A percentile compares a stretch with the other conserved stretches of the same genome.
Conservation (phyloP, 2,888 invertebrate species). For the Mechanitis mazaeus region DNA sequence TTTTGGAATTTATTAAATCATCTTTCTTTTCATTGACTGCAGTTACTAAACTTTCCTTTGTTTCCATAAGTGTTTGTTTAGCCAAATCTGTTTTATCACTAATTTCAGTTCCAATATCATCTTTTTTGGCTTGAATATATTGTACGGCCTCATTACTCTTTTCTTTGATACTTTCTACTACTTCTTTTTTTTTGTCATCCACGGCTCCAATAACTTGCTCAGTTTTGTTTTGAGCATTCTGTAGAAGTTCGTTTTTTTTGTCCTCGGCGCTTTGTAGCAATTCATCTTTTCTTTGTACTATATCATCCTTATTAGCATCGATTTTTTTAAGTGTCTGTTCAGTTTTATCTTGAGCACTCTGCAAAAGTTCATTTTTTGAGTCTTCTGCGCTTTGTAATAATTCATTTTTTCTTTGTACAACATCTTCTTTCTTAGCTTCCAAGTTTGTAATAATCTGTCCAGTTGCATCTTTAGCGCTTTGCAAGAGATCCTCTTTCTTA, state of each 20-base stretch:
- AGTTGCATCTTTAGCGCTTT: conserved; percentile 31
- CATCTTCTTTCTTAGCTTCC: conserved; percentile 27
- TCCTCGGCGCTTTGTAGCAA: conserved; percentile 9
- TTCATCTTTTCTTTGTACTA: conserved; percentile 16
- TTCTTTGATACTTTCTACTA: conserved; percentile 26
- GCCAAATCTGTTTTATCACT: conserved; percentile 32
- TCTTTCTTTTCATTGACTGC: conserved; percentile 33
- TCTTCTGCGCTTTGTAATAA: conserved; percentile 27
- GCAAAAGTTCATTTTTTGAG: conserved; percentile 34
- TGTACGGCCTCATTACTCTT: conserved; percentile 41
- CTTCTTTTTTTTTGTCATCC: conserved; percentile 31
- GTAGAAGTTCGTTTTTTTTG: conserved; percentile 10
- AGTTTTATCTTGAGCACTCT: conserved; percentile 32
- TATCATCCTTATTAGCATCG: conserved; percentile 28
- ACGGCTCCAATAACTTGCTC: conserved; percentile 36
- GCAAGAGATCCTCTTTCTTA: conserved; percentile 29
- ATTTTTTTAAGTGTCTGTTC: conserved; percentile 31
- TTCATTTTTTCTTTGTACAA: conserved; percentile 17
- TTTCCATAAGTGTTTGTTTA: conserved; percentile 28
- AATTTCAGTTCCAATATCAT: conserved; percentile 32
- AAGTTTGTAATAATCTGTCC: conserved; percentile 22
- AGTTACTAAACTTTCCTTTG: conserved; percentile 29
- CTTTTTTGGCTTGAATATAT: conserved; percentile 39
- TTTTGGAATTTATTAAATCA: conserved; percentile 33
- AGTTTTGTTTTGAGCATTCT: conserved; percentile 23